Evolutionary conservation across 1,140 invertebrate species (phyloP), one percentile per base, ranked within the genome.

Genomic region (Bombus polaris): DNA sequence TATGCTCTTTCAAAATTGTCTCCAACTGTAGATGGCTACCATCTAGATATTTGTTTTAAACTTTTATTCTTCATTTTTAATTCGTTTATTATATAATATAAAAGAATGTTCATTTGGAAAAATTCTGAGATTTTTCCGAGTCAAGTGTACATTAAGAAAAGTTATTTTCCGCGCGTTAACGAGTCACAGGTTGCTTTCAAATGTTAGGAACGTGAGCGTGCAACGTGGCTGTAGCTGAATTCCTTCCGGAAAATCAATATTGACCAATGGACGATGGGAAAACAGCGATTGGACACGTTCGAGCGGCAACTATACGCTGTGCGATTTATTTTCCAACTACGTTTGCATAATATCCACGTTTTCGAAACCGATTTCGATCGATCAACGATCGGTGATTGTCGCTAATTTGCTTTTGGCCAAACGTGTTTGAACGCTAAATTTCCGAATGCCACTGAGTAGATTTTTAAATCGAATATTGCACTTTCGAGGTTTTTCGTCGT

Each of bases 261-360:
- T 70, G 65, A 37, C 78, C 65, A 32, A 28, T 37, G 62, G 65
- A 80, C 44, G 78, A 70, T 37, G 65, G 25, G 78, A 80, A 80
- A 70, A 70, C 44, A 80, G 44, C 78, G 78, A 70, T 80, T 80
- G 77, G 42, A 70, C 77, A 70, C 77, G 77, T 80, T 80, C 53
- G 28, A 47, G 44, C 25, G 78, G 25, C 10, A 22, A 32, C 39
- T 32, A 35, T 37, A 35, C 44, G 25, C 42, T 0, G 28, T 10
- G 22, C 32, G 32, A 66, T 79, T 42, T 66, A 66, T 66, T 66
- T 44, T 65, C 62, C 15, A 37, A 59, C 22, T 2, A 35, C 62
- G 39, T 66, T 79, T 42, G 76, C 76, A 66, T 79, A 47, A 66
- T 65, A 65, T 66, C 32, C 35, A 76, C 32, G 53, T 3, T 32